These are phyloP conservation scores for Apoderus coryli DNA, from an alignment of 2,888 invertebrate genomes.

Conservation along the genomic window DNA sequence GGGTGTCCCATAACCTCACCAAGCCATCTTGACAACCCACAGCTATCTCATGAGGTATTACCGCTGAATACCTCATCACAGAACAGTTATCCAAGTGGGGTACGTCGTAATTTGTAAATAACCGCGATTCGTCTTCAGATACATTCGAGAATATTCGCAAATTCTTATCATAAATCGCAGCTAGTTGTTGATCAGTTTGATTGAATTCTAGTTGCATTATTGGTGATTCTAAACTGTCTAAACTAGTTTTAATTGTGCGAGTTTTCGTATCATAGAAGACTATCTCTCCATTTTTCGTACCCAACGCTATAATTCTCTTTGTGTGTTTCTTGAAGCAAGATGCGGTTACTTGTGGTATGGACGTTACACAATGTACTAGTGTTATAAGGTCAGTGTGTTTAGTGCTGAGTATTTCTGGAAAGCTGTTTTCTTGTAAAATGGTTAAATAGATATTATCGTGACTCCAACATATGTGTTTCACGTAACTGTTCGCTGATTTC, in stretches of 20 bases:
- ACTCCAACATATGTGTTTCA: slow-evolving; percentile 24
- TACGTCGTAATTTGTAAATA: too few species aligned
- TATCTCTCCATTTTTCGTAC: slow-evolving; percentile 23
- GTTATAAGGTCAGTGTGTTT: slow-evolving; percentile 22
- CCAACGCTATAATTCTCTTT: slow-evolving; percentile 25
- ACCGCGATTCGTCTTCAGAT: too few species aligned
- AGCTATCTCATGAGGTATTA: slow-evolving; percentile 18
- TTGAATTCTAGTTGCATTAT: too few species aligned
- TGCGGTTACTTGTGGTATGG: slow-evolving; percentile 20
- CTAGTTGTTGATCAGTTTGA: too few species aligned
- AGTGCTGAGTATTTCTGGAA: slow-evolving; percentile 25
- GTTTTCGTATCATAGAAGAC: slow-evolving; percentile 28
- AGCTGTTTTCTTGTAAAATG: slow-evolving; percentile 22
- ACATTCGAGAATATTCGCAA: too few species aligned
- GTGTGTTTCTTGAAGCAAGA: slow-evolving; percentile 24
- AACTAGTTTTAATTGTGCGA: too few species aligned
- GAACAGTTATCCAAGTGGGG: slow-evolving; percentile 12
- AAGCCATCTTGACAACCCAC: slow-evolving; percentile 22
- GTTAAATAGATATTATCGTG: slow-evolving; percentile 27
- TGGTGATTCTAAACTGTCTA: too few species aligned
- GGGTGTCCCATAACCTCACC: slow-evolving; percentile 23
- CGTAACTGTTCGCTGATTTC: too few species aligned
- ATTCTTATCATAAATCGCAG: slow-evolving; percentile 17
- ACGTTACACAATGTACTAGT: slow-evolving; percentile 24
- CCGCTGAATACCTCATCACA: slow-evolving; percentile 22